Evolutionary conservation across 2,113 vertebrate species (phyloP), one percentile per base, ranked within the genome.

Genomic region (Pampusana beccarii): DNA sequence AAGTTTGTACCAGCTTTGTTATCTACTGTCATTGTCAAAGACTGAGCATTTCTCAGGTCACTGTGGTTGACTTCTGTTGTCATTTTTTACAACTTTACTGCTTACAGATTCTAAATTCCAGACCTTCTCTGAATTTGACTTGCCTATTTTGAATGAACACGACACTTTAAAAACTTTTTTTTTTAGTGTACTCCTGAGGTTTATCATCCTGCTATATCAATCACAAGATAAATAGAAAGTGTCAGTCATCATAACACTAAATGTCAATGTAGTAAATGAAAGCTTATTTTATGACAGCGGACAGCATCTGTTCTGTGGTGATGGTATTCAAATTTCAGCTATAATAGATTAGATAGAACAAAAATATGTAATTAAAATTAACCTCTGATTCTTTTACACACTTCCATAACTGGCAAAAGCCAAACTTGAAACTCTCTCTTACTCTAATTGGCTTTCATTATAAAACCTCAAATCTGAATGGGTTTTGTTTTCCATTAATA

Each of bases 361-460:
- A 42, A 88, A 95, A 71, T n/a, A 79, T 24, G 3, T 54, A 93
- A 93, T 44, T 84, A 31, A 86, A 96, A 93, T 83, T 88, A 86
- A 57, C 54, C n/a, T 90, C 16, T 74, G 13, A 3, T 64, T 80
- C 20, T 34, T 51, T 54, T 33, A 69, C 26, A 28, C 11, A 34
- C 28, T 44, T 79, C 6, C 11, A 42, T 48, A 70, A 86, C 60
- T 85, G 64, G 57, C 17, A 78, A 48, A 86, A 75, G 29, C 18
- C 57, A 48, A 57, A 40, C 25, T 31, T 66, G 15, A 83, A 94
- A 23, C 28, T 54, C 16, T 24, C 10, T 51, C 0, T n/a, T 54
- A 12, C 34, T 61, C 9, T 26, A 82, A 13, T 33, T 86, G 25
- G 19, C 21, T 90, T 51, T 71, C 19, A 34, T 48, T 83, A 23